Percentiles rank a stretch among this genome's conserved stretches.
Conservation (phyloP, 2,797 vertebrate species). For the Enteromius unitaeniatus region DNA sequence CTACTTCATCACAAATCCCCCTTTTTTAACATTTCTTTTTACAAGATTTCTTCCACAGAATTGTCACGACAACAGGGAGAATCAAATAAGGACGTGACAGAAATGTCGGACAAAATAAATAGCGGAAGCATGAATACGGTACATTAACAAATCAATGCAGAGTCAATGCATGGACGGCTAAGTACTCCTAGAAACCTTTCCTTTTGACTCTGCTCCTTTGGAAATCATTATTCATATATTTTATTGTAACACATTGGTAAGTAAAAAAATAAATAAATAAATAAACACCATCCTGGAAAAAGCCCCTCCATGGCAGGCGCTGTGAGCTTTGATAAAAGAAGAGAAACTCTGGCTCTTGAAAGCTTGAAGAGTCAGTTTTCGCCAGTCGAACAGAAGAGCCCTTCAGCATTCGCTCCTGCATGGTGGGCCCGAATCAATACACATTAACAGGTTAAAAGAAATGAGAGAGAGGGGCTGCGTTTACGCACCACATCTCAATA, state of each 20-base stretch:
- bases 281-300: conserved; percentile 24
- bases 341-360: conserved; percentile 43
- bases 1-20: not conserved
- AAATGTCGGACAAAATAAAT: conserved; percentile 16
- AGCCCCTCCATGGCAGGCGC: not conserved
- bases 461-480: conserved; percentile 69
- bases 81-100: conserved; percentile 1
- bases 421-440: conserved; percentile 81
- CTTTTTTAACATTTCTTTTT: not conserved
- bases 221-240: conserved; percentile 43
- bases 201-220: conserved; percentile 36
- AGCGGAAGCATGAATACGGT: conserved; percentile 24
- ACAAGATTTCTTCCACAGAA: conserved; percentile 2
- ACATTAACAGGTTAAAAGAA: conserved; percentile 83
- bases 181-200: conserved; percentile 20
- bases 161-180: conserved; percentile 17
- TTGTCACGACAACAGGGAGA: conserved; percentile 14
- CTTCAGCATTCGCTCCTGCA: conserved; percentile 54
- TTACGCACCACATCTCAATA: conserved; percentile 75
- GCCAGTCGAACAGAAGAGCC: conserved; percentile 52
- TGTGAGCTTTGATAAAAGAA: conserved; percentile 48
- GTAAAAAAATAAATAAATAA: conserved; percentile 1
- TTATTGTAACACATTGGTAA: conserved; percentile 29
- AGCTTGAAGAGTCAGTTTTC: conserved; percentile 32
- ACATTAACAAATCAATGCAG: conserved; percentile 30